Base-by-base conservation (phyloP, 2,113 vertebrate species). In the Catagonus wagneri region DNA sequence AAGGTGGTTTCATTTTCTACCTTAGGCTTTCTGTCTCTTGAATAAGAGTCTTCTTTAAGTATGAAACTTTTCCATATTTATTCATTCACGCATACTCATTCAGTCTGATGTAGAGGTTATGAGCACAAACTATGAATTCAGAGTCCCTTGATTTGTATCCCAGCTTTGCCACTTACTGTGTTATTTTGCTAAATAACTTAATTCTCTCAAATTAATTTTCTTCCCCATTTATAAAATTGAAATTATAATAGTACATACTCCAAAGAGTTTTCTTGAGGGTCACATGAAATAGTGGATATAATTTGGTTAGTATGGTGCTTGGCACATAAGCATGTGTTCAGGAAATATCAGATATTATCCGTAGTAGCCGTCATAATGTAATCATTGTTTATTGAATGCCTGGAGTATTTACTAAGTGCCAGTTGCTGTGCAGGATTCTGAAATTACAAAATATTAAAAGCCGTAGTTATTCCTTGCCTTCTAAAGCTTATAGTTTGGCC, bases 181-280 rank as follows among this genome's bases (percentile, higher is more conserved):
- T 93, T 79, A 69, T 56, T 20, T 72, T 76, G 25, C 25, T 17
- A 74, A 72, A 58, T 90, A 36, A 36, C n/a, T 83, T 66, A 89
- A 34, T 74, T 74, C 27, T 89, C 16, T 80, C 80, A 68, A 15
- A 39, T 56, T 91, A 22, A 85, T 58, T 95, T 89, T 94, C 9
- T 69, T 94, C 4, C 39, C 36, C 13, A 8, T 50, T 16, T 83
- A 11, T 93, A 66, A 76, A 69, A 27, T 83, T 36, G 19, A 94
- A 63, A 88, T 93, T 44, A n/a, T 52, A 68, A 34, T 75, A 52
- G 2, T 12, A 34, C 6, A 63, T 25, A 36, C 7, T n/a, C 12
- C 22, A 17, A 27, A 50, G 56, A 32, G 13, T 44, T 95, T 78
- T 89, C 52, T 78, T 80, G 29, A 85, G 22, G 15, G 87, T 83